Base-by-base conservation (phyloP, 1,140 invertebrate species). In the Trichogramma pretiosum region DNA sequence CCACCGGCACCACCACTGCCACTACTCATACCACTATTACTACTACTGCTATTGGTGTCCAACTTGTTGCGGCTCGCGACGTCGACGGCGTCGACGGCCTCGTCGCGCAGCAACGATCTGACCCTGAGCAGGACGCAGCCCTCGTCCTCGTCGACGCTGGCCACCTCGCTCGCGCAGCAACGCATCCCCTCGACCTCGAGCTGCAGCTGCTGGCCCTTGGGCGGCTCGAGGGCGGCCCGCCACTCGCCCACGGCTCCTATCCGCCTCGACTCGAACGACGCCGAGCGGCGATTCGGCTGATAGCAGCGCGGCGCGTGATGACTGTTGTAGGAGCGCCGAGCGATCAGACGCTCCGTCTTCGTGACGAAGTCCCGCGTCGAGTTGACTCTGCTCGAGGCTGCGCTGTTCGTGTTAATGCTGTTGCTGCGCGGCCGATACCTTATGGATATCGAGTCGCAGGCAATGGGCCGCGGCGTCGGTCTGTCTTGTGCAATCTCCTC, bases 101-200 rank as follows among this genome's bases (percentile, higher is more conserved):
- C 58, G n/a, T 65, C 51, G 33, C 58, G 63, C 23, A 54, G 55
- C 17, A 72, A 54, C 4, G 57, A 55, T 28, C 64, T 53, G 7
- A 72, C 56, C 37, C 64, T 60, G 16, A 70, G 46, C 11, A 70
- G 52, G 4, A 70, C 58, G 55, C 69, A 72, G 14, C 56, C 48
- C 14, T 60, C 56, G 41, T 55, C 54, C 32, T 62, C 61, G 33
- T 52, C 52, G 40, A 59, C 48, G 30, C 60, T 59, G 24, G 66
- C 62, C 28, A 41, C 38, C 32, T 57, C 52, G 33, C 38, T 46
- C 28, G 40, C 46, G 18, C 49, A 46, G 44, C 38, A 39, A 18
- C 46, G 48, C 45, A 21, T 40, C 10, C 39, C 28, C 40, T 48
- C 30, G 23, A 34, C 37, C n/a, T 55, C 54, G 16, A 42, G 23